Evolutionary conservation across 30 jellyfish, hydroid and myxozoan genomes (phyloP).

Genomic region (Turritopsis rubra): DNA sequence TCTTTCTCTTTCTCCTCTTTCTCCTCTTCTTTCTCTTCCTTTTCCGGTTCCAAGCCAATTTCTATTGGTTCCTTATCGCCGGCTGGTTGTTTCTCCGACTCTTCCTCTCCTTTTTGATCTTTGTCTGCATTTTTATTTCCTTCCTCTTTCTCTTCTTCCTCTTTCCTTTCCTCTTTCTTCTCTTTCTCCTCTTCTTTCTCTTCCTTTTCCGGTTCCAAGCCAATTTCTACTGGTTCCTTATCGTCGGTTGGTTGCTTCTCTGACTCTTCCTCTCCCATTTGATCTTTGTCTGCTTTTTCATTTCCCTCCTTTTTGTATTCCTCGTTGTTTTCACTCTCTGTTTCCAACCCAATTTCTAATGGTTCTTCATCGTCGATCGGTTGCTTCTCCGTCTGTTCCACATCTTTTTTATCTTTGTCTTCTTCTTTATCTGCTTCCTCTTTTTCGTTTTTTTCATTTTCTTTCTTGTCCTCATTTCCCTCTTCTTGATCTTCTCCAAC

Average conservation of each 20-base stretch:
- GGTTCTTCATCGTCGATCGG: not conserved
- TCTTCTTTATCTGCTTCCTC: slow-evolving; percentile 1
- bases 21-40: not conserved
- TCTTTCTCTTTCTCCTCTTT: not conserved
- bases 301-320: not conserved
- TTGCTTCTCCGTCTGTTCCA: not conserved
- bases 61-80: not conserved
- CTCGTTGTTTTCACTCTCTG: not conserved
- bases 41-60: not conserved
- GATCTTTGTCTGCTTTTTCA: not conserved
- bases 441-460: not conserved
- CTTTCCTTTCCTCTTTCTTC: not conserved
- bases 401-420: not conserved
- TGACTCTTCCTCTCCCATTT: not conserved
- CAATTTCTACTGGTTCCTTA: not conserved
- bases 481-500: not conserved
- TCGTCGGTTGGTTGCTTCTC: not conserved
- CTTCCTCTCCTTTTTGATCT: not conserved
- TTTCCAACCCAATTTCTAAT: not conserved
- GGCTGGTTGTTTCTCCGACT: not conserved
- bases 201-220: not conserved
- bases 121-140: not conserved
- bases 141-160: not conserved
- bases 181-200: not conserved
- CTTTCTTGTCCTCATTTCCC: not conserved